Conservation (phyloP, 2,113 vertebrate genomes). For the Prunella himalayana region DNA sequence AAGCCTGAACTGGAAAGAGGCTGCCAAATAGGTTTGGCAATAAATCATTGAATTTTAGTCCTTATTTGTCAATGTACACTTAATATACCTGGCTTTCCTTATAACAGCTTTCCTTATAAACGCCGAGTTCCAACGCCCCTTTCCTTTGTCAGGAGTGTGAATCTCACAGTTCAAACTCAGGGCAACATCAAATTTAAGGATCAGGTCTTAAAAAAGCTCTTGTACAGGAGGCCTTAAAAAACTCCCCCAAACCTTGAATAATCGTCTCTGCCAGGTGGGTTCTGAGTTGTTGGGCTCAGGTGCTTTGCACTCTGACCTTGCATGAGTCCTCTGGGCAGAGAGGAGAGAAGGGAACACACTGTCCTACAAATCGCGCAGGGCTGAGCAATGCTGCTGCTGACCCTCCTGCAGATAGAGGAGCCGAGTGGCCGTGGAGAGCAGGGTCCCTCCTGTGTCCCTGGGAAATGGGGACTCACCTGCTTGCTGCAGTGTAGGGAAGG, state of each 20-base stretch:
- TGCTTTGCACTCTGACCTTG: background rate
- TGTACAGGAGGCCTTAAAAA: background rate
- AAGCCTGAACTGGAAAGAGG: background rate
- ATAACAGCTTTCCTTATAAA: background rate
- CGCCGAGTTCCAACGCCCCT: background rate
- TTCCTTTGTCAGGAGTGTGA: background rate
- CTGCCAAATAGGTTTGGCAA: background rate
- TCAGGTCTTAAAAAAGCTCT: background rate
- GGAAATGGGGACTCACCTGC: background rate
- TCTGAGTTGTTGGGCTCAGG: background rate
- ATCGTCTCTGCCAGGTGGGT: background rate
- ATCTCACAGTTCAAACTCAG: background rate
- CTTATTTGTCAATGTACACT: background rate
- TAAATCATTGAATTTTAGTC: background rate
- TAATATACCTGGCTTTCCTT: background rate
- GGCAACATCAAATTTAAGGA: background rate
- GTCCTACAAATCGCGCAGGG: no score
- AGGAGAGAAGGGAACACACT: background rate
- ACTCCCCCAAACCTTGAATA: background rate
- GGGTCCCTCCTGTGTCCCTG: background rate
- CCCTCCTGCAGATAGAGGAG: background rate
- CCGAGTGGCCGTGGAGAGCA: rapidly evolving
- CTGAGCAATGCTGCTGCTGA: background rate
- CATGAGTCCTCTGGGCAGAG: background rate
- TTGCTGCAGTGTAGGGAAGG: background rate